Conservation (phyloP, 2,888 invertebrate species). For the Pelosia muscerda region DNA sequence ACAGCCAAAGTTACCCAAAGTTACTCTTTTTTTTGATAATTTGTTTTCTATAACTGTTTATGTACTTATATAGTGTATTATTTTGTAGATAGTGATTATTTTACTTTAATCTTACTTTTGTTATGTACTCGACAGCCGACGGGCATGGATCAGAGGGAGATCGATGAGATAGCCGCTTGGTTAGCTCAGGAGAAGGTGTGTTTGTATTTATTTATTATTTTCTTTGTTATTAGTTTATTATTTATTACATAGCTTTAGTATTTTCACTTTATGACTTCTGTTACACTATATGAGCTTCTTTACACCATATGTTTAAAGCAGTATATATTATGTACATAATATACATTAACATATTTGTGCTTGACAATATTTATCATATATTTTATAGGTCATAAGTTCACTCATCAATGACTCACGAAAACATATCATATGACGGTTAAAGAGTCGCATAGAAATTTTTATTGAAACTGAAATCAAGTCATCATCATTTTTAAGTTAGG, state of each 20-base stretch:
- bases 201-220: constrained; percentile 55
- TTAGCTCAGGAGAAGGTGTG: constrained; percentile 93
- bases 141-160: constrained; percentile 92
- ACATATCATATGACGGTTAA: not conserved
- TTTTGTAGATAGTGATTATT: constrained; percentile 48
- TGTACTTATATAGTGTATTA: constrained; percentile 23
- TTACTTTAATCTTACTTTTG: constrained; percentile 51
- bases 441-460: too few relatives aligned
- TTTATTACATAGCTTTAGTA: constrained; percentile 4
- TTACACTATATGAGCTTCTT: not conserved
- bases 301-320: not conserved
- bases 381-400: not conserved
- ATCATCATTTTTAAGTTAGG: too few relatives aligned
- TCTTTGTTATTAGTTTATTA: constrained; percentile 25
- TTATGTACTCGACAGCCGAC: constrained; percentile 72
- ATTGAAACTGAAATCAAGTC: too few relatives aligned
- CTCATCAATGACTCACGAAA: not conserved
- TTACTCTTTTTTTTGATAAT: not conserved
- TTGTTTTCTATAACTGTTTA: not conserved
- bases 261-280: not conserved
- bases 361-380: not conserved
- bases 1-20: not conserved
- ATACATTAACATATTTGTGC: constrained; percentile 9
- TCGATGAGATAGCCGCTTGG: constrained; percentile 98
- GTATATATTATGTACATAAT: not conserved